Base-by-base conservation (phyloP, 2,888 invertebrate genomes). In the Myopa tessellatipennis region DNA sequence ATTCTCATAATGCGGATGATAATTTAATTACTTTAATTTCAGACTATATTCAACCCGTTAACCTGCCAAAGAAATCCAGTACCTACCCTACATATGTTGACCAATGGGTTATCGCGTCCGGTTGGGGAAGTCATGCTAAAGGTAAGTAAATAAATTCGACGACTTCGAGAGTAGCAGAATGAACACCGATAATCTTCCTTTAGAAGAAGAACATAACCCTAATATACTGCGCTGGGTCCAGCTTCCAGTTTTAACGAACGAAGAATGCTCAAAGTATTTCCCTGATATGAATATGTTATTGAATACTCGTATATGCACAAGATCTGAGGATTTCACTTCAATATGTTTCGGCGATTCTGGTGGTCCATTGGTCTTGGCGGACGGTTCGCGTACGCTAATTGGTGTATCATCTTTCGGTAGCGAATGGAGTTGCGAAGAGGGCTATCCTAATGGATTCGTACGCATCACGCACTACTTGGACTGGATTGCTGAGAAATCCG, bases 261-360 rank as follows among this genome's bases (percentile, higher is more conserved):
- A 18, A n/a, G 26, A 40, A 12, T 69, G 68, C 45, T 6, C 45
- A 45, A 45, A 6, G 10, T 6, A 6, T 45, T 72, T 36, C 12
- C 26, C 4, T 16, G 83, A 81, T 74, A 82, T 72, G 40, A 79
- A 84, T 72, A 82, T 70, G 61, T 78, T 82, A 4, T 79, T 81
- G 0, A 80, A 82, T 79, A 87, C 90, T 60, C 1, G 1, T 26
- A 26, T 26, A 26, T 91, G 91, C 82, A 87, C 89, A 38, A 85
- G 83, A 75, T 89, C 89, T 55, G 82, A 82, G 65, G 82, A 81
- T 5, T 86, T 88, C 40, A 85, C 83, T 83, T 16, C 78, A 16
- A 85, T 83, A 14, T 88, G 88, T 80, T 85, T 85, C 81, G 87
- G 89, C 14, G 88, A 88, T 74, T 88, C 88, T 65, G 88, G 89